Evolutionary conservation across 2,113 vertebrate species (phyloP).

Genomic region (Girardinichthys multiradiatus): DNA sequence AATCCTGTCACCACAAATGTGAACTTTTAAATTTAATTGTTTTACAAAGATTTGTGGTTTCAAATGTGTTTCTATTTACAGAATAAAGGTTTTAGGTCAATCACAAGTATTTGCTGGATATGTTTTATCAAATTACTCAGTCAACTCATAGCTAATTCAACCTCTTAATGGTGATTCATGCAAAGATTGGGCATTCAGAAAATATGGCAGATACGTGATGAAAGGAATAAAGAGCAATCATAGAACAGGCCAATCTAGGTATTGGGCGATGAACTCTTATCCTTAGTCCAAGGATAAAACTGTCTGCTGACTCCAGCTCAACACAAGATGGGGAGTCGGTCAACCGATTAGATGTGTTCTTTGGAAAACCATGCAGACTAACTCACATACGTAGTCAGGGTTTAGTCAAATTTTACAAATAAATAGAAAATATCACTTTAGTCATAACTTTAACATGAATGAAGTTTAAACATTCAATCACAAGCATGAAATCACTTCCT

Average conservation of each 20-base stretch:
- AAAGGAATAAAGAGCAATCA: constrained; percentile 3
- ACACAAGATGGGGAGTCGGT: not conserved
- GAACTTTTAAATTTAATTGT: not conserved
- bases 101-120: too few species aligned
- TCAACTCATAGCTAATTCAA: too few species aligned
- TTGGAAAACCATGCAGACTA: not conserved
- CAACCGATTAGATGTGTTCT: not conserved
- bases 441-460: not conserved
- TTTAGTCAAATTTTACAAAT: too few species aligned
- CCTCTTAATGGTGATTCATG: not conserved
- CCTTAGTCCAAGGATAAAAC: too few species aligned
- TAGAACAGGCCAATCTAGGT: too few species aligned
- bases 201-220: not conserved
- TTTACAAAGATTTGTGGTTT: not conserved
- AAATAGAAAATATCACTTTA: too few species aligned
- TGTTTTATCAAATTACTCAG: too few species aligned
- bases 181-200: not conserved
- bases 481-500: not conserved
- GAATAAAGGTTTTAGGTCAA: too few species aligned
- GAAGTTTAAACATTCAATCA: not conserved
- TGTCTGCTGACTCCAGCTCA: not conserved
- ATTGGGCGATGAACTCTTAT: too few species aligned
- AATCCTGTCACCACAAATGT: too few species aligned
- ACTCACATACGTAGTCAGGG: too few species aligned
- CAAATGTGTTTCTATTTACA: not conserved